phyloP scores from a whole-genome alignment of 2,797 vertebrate species.

The Borostomias antarcticus region DNA sequence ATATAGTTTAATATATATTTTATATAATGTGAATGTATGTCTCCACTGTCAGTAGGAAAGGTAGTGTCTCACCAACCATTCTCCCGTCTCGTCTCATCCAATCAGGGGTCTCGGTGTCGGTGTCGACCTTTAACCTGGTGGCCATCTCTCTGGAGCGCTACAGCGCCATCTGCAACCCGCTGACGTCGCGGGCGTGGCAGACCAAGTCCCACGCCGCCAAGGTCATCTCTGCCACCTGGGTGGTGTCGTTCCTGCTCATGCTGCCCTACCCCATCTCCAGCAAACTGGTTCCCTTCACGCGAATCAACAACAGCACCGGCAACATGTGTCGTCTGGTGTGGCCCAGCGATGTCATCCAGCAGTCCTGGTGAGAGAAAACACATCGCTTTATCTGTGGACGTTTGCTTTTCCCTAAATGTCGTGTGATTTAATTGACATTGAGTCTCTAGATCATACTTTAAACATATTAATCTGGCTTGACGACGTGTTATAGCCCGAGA shows the following conservation, averaged over 20 bases:
- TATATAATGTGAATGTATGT: no score
- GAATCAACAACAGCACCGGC: conserved; percentile 87
- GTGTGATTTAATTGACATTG: no score
- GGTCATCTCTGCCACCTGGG: conserved; percentile 93
- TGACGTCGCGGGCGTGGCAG: conserved; percentile 95
- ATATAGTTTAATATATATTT: no score
- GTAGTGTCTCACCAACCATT: no score
- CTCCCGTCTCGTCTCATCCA: conserved; percentile 7
- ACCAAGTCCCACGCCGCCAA: conserved; percentile 94
- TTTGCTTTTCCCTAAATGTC: neutral
- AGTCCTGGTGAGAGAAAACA: conserved; percentile 86
- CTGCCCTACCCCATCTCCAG: conserved; percentile 93
- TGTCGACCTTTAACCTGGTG: conserved; percentile 96
- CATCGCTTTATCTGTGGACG: neutral
- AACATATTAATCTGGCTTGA: no score
- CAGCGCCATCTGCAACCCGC: conserved; percentile 94
- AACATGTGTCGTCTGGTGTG: conserved; percentile 93
- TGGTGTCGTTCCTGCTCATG: conserved; percentile 90
- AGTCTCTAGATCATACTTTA: no score
- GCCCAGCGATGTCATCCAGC: conserved; percentile 86
- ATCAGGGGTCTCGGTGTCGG: conserved; percentile 91
- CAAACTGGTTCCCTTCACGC: conserved; percentile 88
- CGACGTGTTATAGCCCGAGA: no score
- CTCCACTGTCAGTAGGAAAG: no score
- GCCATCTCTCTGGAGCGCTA: conserved; percentile 98